Evolutionary conservation across 2,888 invertebrate genomes (phyloP), one percentile per base, ranked within the genome.

Genomic region (Napeogenes sylphis): DNA sequence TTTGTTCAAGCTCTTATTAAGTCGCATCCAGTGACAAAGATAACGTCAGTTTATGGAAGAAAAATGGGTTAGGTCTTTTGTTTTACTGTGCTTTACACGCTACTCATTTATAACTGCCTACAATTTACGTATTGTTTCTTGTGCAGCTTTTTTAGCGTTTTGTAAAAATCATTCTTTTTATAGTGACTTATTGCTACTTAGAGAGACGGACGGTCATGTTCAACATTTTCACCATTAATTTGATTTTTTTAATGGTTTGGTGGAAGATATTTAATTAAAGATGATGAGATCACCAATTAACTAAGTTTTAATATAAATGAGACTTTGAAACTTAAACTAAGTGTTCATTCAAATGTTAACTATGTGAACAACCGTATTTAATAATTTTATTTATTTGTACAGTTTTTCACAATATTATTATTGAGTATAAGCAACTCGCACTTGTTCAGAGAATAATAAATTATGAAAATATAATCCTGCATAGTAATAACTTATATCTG

Each of bases 21-120:
- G 57, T 57, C 57, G 46, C 42, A 64, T 57, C 46, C 60, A 55
- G 32, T 59, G 47, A 60, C 57, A 54, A 63, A 57, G 47, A 58
- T 63, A 55, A 60, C 57, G 30, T 60, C 57, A 57, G 32, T 60
- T 55, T 57, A 45, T 58, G 46, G 33, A 62, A 60, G 66, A 54
- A 55, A 61, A 70, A 68, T 62, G 56, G 61, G 56, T 65, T 45
- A 62, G 32, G 55, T 33, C n/a, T 55, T 53, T 55, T 59, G 51
- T 63, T 53, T 56, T 59, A 63, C 56, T 30, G 47, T 38, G 32
- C 45, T 54, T n/a, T 42, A 51, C n/a, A 53, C 35, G 55, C 30
- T 32, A 38, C 33, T 60, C 55, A 55, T 47, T 55, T 46, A 62
- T 60, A 61, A 53, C 21, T 64, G 47, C 47, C 47, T 47, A 47